These are phyloP conservation scores for Ochropacha duplaris DNA, from an alignment of 2,888 invertebrate genomes.

Conservation along the genomic window DNA sequence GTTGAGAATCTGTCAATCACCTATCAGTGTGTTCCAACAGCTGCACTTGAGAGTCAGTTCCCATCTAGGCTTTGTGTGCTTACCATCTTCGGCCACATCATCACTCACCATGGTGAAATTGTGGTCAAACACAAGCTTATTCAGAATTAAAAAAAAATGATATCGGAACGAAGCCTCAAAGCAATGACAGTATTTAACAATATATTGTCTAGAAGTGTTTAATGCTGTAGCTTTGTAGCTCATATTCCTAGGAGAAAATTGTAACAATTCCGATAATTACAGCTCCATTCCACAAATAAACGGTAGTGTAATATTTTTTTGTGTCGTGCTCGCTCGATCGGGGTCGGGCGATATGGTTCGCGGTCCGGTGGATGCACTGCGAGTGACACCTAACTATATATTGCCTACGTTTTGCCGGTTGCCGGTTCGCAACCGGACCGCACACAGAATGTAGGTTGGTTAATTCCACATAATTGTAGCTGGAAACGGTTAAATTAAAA, in stretches of 20 bases:
- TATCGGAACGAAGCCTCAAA: too few relatives aligned
- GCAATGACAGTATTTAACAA: too few relatives aligned
- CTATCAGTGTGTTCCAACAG: too few relatives aligned
- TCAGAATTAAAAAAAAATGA: too few relatives aligned
- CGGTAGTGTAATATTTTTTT: constrained; percentile 35
- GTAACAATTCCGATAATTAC: neutral
- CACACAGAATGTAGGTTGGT: neutral
- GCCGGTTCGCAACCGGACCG: constrained; percentile 12
- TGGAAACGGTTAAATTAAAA: neutral
- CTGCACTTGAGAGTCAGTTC: too few relatives aligned
- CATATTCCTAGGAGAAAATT: neutral
- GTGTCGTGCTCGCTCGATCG: constrained; percentile 29
- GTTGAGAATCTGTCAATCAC: too few relatives aligned
- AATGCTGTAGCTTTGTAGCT: neutral
- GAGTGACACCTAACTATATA: constrained; percentile 48
- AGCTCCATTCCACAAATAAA: constrained; percentile 4
- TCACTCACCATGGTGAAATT: too few relatives aligned
- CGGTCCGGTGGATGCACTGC: constrained; percentile 44
- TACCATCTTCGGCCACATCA: too few relatives aligned
- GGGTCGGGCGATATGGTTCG: constrained; percentile 46
- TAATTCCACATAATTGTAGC: neutral
- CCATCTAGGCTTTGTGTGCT: too few relatives aligned
- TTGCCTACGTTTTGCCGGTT: constrained; percentile 24
- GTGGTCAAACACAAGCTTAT: too few relatives aligned
- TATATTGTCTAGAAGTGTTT: too few relatives aligned